Conservation (phyloP, 2,797 vertebrate genomes). For the Bovichtus variegatus region DNA sequence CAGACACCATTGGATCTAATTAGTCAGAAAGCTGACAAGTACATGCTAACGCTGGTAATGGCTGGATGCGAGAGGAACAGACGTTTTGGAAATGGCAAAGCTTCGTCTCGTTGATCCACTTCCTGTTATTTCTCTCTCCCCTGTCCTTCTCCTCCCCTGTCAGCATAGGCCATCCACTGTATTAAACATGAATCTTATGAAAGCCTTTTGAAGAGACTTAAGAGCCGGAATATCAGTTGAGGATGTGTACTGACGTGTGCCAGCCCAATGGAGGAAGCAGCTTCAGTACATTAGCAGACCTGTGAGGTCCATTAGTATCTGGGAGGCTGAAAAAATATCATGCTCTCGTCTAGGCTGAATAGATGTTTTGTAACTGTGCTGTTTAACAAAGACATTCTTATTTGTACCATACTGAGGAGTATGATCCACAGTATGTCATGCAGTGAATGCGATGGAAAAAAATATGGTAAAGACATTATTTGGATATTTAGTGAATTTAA, state of each 20-base stretch:
- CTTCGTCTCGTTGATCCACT: slow-evolving; percentile 61
- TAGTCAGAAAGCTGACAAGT: slow-evolving; percentile 74
- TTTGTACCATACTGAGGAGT: background rate
- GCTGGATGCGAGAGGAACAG: slow-evolving; percentile 59
- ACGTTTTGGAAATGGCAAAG: slow-evolving; percentile 67
- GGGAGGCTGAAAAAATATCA: slow-evolving; percentile 4
- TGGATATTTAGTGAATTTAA: background rate
- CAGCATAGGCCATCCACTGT: slow-evolving; percentile 34
- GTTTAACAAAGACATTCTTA: slow-evolving; percentile 6
- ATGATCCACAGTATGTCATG: background rate
- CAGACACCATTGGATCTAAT: slow-evolving; percentile 69
- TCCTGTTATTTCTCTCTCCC: slow-evolving; percentile 47
- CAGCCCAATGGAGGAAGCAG: slow-evolving; percentile 49
- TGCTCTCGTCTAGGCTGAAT: background rate
- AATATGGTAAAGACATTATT: background rate
- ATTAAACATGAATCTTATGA: slow-evolving; percentile 71
- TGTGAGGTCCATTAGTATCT: slow-evolving; percentile 59
- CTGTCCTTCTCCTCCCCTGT: slow-evolving; percentile 14
- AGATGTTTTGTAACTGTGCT: slow-evolving; percentile 23
- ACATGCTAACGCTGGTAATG: slow-evolving; percentile 70
- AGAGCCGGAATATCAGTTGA: slow-evolving; percentile 54
- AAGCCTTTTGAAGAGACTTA: slow-evolving; percentile 65
- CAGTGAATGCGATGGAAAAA: background rate
- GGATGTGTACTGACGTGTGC: slow-evolving; percentile 30
- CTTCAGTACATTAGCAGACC: slow-evolving; percentile 57